Conservation (phyloP, 2,888 invertebrate species). For the Ypsolopha scabrella region DNA sequence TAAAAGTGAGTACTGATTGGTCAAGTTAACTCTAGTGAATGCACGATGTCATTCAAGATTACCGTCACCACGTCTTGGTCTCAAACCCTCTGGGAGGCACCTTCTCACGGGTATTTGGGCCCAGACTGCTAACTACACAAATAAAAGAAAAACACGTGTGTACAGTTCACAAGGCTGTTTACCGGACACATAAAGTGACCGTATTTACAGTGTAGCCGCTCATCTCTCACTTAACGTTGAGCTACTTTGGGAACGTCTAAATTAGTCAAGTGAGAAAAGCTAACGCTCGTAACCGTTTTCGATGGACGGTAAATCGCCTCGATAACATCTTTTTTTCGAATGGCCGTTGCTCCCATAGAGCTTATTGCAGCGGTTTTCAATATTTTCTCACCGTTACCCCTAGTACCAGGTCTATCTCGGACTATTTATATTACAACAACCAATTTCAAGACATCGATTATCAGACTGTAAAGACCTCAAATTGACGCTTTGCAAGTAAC, state of each 20-base stretch:
- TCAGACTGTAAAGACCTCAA: too few species aligned
- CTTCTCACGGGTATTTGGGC: conserved; percentile 67
- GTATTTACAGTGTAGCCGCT: conserved; percentile 60
- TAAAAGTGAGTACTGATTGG: conserved; percentile 33
- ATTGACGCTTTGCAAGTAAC: too few species aligned
- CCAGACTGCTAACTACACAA: conserved; percentile 54
- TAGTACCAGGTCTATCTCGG: too few species aligned
- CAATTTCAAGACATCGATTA: too few species aligned
- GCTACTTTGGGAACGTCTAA: conserved; percentile 67
- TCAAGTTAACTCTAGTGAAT: conserved; percentile 19
- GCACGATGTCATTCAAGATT: conserved; percentile 55
- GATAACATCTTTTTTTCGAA: conserved; percentile 55
- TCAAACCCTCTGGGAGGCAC: conserved; percentile 24
- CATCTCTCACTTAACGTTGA: conserved; percentile 59
- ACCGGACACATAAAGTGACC: conserved; percentile 57
- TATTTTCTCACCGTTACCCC: too few species aligned
- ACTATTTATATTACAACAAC: too few species aligned
- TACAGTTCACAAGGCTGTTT: conserved; percentile 66
- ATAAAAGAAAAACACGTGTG: conserved; percentile 64
- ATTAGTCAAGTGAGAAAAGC: conserved; percentile 68
- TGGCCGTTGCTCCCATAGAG: conserved; percentile 37
- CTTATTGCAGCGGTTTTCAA: conserved; percentile 28
- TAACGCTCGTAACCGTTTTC: conserved; percentile 57
- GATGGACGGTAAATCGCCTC: conserved; percentile 57
- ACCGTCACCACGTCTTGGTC: conserved; percentile 13